A percentile compares a stretch with the other conserved stretches of the same genome.
These are phyloP conservation scores for Yponomeuta cagnagella DNA, from an alignment of 2,888 invertebrate genomes.

Conservation along the genomic window DNA sequence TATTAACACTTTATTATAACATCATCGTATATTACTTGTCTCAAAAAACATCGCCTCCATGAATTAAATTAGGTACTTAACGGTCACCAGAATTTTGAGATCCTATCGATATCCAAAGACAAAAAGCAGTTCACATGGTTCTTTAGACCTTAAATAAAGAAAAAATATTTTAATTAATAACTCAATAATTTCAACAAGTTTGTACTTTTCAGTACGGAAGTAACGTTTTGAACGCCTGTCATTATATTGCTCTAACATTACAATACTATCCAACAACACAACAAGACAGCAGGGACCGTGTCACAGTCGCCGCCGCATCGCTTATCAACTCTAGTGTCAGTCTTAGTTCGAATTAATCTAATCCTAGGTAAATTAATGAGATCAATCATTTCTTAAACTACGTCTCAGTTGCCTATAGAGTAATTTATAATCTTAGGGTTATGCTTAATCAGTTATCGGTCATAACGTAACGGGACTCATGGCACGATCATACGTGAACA, in stretches of 20 bases:
- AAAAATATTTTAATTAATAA: slow-evolving; percentile 5
- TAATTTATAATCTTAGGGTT: slow-evolving; percentile 28
- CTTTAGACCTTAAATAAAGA: slow-evolving; percentile 13
- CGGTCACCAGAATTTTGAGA: slow-evolving; percentile 16
- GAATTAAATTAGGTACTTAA: slow-evolving; percentile 33
- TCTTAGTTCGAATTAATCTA: slow-evolving; percentile 37
- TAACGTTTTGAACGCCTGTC: background rate
- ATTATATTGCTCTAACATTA: background rate
- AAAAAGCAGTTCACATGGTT: slow-evolving; percentile 12
- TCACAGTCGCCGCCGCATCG: slow-evolving; percentile 26
- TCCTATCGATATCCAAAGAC: slow-evolving; percentile 22
- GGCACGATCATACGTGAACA: background rate
- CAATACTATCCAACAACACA: background rate
- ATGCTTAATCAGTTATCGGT: slow-evolving; percentile 25
- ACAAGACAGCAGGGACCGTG: slow-evolving; percentile 19
- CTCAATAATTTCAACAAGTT: background rate
- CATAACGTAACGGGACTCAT: background rate
- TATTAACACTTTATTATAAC: slow-evolving; percentile 54
- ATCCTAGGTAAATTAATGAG: slow-evolving; percentile 30
- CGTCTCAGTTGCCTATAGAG: slow-evolving; percentile 17
- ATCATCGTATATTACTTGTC: slow-evolving; percentile 39
- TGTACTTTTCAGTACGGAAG: background rate
- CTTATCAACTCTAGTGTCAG: slow-evolving; percentile 41
- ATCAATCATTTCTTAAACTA: slow-evolving; percentile 25
- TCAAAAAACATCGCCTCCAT: slow-evolving; percentile 36